Percentiles rank a stretch among this genome's conserved stretches.
These are phyloP conservation scores for Emys orbicularis DNA, from an alignment of 2,797 vertebrate species.

Conservation along the genomic window DNA sequence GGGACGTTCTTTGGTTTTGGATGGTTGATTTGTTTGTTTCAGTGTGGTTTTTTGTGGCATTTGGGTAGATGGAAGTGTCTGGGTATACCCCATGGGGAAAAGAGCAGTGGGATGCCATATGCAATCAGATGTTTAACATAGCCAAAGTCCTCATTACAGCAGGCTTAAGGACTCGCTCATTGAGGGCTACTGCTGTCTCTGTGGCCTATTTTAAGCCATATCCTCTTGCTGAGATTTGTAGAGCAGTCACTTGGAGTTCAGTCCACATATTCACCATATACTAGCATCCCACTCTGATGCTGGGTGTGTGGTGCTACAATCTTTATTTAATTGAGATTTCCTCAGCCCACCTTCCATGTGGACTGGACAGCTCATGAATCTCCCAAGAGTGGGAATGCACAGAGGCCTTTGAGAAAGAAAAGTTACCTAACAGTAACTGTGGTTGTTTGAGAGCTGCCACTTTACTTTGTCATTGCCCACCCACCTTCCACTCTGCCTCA, in stretches of 20 bases:
- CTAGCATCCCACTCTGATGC: neutral
- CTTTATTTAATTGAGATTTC: neutral
- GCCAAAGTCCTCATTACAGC: neutral
- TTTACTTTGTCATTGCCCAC: neutral
- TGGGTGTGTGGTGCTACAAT: neutral
- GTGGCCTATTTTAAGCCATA: neutral
- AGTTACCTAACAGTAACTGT: neutral
- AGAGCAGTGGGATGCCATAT: neutral
- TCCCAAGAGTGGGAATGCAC: neutral
- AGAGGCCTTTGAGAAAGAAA: neutral
- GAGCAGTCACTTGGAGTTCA: neutral
- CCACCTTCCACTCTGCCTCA: neutral
- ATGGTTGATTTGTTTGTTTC: too few species aligned
- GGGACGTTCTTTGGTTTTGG: too few species aligned
- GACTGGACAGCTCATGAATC: neutral
- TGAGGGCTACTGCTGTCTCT: neutral
- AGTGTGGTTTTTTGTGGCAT: neutral
- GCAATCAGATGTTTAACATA: neutral
- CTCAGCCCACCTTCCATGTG: neutral
- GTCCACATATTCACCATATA: fast-evolving
- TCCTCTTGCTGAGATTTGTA: neutral
- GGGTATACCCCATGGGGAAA: fast-evolving
- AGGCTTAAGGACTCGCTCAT: too few species aligned
- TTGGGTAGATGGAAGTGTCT: neutral
- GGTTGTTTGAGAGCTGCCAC: neutral